A percentile compares a stretch with the other conserved stretches of the same genome.
phyloP scores from a whole-genome alignment of 2,113 vertebrate species.

The Melanerpes formicivorus region DNA sequence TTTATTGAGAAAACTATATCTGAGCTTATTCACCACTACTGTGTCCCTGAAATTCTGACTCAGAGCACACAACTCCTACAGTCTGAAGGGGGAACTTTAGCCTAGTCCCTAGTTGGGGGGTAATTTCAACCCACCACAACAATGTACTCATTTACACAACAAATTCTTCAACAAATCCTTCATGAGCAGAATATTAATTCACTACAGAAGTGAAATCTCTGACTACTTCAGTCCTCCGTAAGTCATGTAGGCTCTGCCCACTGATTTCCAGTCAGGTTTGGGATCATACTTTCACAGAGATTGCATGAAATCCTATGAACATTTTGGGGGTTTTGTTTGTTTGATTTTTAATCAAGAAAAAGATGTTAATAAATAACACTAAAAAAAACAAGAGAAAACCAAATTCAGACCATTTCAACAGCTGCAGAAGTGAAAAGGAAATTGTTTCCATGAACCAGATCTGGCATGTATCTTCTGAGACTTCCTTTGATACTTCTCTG shows the following conservation, averaged over 20 bases:
- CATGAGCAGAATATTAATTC: not conserved
- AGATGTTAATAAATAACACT: not conserved
- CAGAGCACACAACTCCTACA: not conserved
- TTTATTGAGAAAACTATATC: not conserved
- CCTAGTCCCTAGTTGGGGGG: too few relatives aligned
- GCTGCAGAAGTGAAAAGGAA: slow-evolving; percentile 4
- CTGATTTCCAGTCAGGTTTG: not conserved
- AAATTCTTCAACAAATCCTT: not conserved
- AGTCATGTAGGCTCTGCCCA: not conserved
- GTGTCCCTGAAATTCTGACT: not conserved
- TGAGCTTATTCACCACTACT: not conserved
- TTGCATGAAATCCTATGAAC: not conserved
- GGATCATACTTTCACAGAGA: not conserved
- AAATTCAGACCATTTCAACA: not conserved
- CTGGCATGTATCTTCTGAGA: not conserved
- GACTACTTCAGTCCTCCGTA: not conserved
- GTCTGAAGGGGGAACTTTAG: too few relatives aligned
- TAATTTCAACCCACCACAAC: too few relatives aligned
- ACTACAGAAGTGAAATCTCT: not conserved
- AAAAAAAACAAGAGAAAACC: not conserved
- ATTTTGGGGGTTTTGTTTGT: not conserved
- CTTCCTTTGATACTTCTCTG: not conserved
- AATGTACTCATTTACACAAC: not conserved
- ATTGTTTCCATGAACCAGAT: not conserved
- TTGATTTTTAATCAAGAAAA: not conserved